Evolutionary conservation across 2,113 vertebrate species (phyloP).

Genomic region (Vulpes lagopus): DNA sequence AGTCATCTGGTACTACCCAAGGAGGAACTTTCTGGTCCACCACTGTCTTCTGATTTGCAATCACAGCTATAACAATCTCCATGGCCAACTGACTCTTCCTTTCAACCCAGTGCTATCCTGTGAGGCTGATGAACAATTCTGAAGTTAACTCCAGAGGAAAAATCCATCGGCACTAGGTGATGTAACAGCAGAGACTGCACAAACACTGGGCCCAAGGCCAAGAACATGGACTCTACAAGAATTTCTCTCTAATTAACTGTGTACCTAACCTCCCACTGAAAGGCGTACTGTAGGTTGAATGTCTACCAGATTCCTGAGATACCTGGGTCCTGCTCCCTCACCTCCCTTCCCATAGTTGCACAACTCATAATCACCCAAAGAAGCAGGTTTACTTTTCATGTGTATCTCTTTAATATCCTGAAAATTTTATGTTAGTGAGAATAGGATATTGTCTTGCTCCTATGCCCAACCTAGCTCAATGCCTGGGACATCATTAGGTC

Average conservation of each 20-base stretch:
- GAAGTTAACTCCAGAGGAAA: slow-evolving; percentile 36
- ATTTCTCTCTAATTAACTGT: slow-evolving; percentile 68
- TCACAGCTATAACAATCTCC: slow-evolving; percentile 22
- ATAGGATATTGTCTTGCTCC: background rate
- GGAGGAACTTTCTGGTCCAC: slow-evolving; percentile 49
- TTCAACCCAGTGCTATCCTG: background rate
- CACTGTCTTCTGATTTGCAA: slow-evolving; percentile 49
- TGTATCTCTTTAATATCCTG: background rate
- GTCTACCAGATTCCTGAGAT: slow-evolving; percentile 67
- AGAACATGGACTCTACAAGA: slow-evolving; percentile 25
- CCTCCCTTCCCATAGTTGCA: background rate
- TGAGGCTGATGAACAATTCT: slow-evolving; percentile 30
- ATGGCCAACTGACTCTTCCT: background rate
- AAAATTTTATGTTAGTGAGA: slow-evolving; percentile 52
- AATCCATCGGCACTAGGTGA: background rate
- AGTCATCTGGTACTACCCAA: slow-evolving; percentile 34
- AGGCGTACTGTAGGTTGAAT: slow-evolving; percentile 19
- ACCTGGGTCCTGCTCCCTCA: background rate
- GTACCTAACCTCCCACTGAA: slow-evolving; percentile 62
- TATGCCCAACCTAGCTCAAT: background rate
- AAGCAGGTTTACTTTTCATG: slow-evolving; percentile 7
- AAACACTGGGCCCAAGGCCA: slow-evolving; percentile 51
- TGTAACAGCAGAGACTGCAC: background rate
- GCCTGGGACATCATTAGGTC: background rate
- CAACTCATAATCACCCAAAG: slow-evolving; percentile 24